These are phyloP conservation scores for Clupea harengus DNA, from an alignment of 2,113 vertebrate genomes.

Conservation along the genomic window DNA sequence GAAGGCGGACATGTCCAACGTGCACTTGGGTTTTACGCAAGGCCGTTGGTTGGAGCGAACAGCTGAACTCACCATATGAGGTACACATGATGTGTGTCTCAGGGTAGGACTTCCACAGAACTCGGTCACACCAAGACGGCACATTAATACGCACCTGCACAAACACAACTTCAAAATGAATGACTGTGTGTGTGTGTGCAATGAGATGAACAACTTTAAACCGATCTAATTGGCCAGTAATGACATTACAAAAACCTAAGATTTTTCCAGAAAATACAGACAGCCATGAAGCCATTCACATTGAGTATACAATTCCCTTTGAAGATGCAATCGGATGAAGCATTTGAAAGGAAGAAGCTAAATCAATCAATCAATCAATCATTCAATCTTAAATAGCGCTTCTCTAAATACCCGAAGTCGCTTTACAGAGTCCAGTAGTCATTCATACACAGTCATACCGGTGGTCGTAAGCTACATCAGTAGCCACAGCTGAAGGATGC, in stretches of 20 bases:
- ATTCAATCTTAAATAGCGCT: no score
- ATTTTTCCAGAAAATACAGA: neutral
- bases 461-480: no score
- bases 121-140: slow-evolving; percentile 85
- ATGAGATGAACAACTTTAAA: neutral
- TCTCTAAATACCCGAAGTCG: no score
- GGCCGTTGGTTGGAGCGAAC: neutral
- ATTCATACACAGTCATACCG: no score
- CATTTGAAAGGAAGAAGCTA: no score
- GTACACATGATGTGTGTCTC: slow-evolving; percentile 78
- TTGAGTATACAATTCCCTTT: no score
- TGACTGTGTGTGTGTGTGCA: neutral
- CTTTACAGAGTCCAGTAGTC: no score
- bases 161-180: slow-evolving; percentile 26
- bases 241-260: neutral
- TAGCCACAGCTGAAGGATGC: no score
- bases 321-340: no score
- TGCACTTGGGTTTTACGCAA: neutral
- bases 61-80: slow-evolving; percentile 76
- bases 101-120: slow-evolving; percentile 86
- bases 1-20: neutral
- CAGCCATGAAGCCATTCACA: no score
- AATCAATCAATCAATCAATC: no score
- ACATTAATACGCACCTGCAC: slow-evolving; percentile 79
- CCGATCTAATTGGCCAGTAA: neutral